Conservation (phyloP, 2,888 invertebrate genomes). For the Nowickia ferox region DNA sequence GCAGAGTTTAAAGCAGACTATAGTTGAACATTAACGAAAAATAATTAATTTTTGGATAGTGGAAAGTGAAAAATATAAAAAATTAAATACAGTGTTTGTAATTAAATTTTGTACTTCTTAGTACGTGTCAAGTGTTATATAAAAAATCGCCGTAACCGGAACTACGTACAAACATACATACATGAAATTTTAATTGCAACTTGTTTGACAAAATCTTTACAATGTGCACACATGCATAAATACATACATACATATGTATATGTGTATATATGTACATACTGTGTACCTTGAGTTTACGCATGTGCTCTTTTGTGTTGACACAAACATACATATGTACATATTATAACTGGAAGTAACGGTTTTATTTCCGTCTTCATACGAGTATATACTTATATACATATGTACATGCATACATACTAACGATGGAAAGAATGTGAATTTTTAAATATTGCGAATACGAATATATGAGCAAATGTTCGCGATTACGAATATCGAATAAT, state of each 20-base stretch:
- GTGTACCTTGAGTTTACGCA: too few relatives aligned
- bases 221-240: background rate
- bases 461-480: too few relatives aligned
- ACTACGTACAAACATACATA: background rate
- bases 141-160: background rate
- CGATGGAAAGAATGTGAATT: too few relatives aligned
- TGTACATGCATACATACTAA: too few relatives aligned
- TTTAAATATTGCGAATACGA: too few relatives aligned
- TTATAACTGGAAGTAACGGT: too few relatives aligned
- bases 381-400: too few relatives aligned
- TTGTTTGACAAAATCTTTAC: background rate
- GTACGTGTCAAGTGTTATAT: background rate
- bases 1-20: background rate
- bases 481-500: too few relatives aligned
- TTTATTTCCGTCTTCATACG: too few relatives aligned
- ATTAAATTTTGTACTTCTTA: background rate
- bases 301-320: too few relatives aligned
- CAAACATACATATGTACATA: too few relatives aligned
- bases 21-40: background rate
- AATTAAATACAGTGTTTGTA: conserved; percentile 31
- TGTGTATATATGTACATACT: too few relatives aligned
- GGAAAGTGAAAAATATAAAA: conserved; percentile 3
- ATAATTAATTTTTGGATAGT: background rate
- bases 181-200: background rate
- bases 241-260: background rate